Evolutionary conservation across 2,888 invertebrate genomes (phyloP).

Genomic region (Smittia aterrima): DNA sequence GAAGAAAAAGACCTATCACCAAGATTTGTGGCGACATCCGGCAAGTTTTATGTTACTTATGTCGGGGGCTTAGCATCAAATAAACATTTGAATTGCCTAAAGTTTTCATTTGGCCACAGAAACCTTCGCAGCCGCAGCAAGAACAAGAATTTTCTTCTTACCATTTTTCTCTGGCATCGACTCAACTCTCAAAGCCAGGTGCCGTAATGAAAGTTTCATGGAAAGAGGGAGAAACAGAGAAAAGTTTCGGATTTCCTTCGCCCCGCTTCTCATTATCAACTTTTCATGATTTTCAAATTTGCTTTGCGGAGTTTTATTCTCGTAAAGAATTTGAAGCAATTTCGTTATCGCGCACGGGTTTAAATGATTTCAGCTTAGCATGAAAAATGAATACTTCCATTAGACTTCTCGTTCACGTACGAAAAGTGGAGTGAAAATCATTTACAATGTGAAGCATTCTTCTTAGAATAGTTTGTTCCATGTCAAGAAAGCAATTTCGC

Average conservation of each 20-base stretch:
- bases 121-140: background rate
- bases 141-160: background rate
- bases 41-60: constrained; percentile 18
- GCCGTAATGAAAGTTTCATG: constrained; percentile 15
- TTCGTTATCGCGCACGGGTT: background rate
- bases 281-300: background rate
- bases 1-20: background rate
- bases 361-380: background rate
- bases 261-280: background rate
- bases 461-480: constrained; percentile 6
- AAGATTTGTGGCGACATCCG: constrained; percentile 41
- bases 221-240: no score
- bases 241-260: background rate
- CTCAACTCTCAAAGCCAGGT: background rate
- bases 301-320: no score
- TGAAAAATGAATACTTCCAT: background rate
- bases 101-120: background rate
- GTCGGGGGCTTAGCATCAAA: constrained; percentile 13
- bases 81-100: background rate
- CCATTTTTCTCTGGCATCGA: background rate
- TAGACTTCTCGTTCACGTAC: background rate
- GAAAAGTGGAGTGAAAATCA: background rate
- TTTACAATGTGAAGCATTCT: background rate
- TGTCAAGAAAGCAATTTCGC: background rate
- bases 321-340: background rate